A percentile compares a stretch with the other conserved stretches of the same genome.
phyloP scores from a whole-genome alignment of 1,140 invertebrate genomes.

The Listronotus bonariensis region DNA sequence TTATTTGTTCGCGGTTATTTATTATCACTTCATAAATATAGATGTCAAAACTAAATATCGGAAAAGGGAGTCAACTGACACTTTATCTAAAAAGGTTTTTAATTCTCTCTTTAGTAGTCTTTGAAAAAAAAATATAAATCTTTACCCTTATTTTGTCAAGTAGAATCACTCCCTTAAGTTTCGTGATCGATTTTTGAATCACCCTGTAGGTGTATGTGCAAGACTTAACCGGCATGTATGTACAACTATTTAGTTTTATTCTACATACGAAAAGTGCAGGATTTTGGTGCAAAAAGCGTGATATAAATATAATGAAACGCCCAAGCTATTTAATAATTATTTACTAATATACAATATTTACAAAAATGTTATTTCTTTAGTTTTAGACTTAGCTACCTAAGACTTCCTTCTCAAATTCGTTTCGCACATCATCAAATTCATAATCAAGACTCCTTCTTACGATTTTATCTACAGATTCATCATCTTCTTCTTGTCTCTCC shows the following conservation, averaged over 20 bases:
- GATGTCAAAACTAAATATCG: no score
- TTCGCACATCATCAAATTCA: neutral
- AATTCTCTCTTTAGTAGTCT: no score
- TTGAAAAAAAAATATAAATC: no score
- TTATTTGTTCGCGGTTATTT: no score
- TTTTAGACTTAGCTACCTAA: slow-evolving; percentile 14
- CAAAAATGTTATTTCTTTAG: slow-evolving; percentile 1
- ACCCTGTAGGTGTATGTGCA: no score
- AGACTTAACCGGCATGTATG: neutral
- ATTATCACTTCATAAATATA: no score
- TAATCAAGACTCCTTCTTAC: slow-evolving; percentile 34
- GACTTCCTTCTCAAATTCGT: slow-evolving; percentile 12
- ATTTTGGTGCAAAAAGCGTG: neutral
- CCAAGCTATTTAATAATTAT: neutral
- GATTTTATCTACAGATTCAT: slow-evolving; percentile 25
- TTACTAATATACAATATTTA: slow-evolving; percentile 20
- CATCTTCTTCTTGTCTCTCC: slow-evolving; percentile 31
- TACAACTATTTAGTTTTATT: no score
- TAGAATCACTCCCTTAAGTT: no score
- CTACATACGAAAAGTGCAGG: neutral
- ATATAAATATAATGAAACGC: neutral
- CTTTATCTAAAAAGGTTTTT: no score
- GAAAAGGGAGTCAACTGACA: no score
- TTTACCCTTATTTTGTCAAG: no score
- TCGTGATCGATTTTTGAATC: no score